Evolutionary conservation across 2,113 vertebrate species (phyloP).

Genomic region (Limnothrissa miodon): DNA sequence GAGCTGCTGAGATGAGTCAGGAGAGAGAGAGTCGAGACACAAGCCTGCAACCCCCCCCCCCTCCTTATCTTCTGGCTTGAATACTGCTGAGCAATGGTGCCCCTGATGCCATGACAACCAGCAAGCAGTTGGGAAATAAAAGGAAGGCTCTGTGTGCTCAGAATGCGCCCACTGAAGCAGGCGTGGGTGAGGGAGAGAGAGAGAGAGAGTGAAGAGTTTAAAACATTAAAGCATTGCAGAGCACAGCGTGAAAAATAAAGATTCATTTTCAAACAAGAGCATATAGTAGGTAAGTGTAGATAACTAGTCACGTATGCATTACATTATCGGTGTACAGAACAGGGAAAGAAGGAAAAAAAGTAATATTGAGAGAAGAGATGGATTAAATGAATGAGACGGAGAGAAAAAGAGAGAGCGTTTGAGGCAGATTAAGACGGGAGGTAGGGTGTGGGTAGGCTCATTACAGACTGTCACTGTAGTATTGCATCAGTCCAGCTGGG

Average conservation of each 20-base stretch:
- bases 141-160: conserved; percentile 42
- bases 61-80: conserved; percentile 53
- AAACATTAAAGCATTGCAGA: not conserved
- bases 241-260: not conserved
- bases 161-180: conserved; percentile 44
- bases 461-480: conserved; percentile 66
- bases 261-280: not conserved
- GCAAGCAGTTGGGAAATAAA: conserved; percentile 33
- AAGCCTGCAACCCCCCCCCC: conserved; percentile 21
- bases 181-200: conserved; percentile 11
- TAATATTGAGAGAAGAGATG: not conserved
- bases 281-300: not conserved
- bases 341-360: conserved; percentile 1
- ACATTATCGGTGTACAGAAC: conserved; percentile 20
- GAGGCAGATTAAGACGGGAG: not conserved
- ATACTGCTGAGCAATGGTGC: conserved; percentile 72
- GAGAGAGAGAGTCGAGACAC: conserved; percentile 49
- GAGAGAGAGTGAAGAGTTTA: conserved; percentile 13
- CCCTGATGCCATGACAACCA: conserved; percentile 68
- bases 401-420: not conserved
- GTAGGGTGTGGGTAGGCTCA: conserved; percentile 36
- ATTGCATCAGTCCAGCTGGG: conserved; percentile 68
- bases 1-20: conserved; percentile 12
- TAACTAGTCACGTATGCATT: not conserved
- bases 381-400: not conserved